Evolutionary conservation across 2,888 invertebrate genomes (phyloP).

Genomic region (Lithosia quadra): DNA sequence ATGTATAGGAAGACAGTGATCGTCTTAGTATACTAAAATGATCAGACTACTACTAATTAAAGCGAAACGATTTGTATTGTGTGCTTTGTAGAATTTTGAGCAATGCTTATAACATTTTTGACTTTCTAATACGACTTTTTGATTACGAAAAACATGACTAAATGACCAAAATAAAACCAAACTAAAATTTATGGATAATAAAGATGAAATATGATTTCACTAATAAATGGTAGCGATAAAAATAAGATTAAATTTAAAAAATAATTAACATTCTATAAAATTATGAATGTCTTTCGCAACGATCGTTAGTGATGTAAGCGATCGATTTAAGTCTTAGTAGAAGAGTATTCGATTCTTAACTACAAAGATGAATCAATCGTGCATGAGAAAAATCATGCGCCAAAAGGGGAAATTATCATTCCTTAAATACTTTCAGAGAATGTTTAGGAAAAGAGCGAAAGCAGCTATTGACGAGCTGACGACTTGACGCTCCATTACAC

Average conservation of each 20-base stretch:
- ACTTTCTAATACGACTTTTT: neutral
- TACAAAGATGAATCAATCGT: constrained; percentile 35
- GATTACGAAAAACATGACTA: too few species aligned
- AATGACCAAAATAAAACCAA: neutral
- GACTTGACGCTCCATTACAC: constrained; percentile 56
- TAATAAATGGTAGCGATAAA: constrained; percentile 8
- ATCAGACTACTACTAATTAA: neutral
- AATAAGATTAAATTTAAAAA: neutral
- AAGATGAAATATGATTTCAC: neutral
- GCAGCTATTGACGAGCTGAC: constrained; percentile 54
- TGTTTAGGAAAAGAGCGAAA: constrained; percentile 77
- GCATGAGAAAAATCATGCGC: constrained; percentile 46
- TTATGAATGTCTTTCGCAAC: constrained; percentile 6
- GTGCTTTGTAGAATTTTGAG: neutral
- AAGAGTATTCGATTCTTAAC: constrained; percentile 13
- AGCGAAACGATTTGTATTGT: neutral
- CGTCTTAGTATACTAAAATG: neutral
- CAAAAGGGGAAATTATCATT: constrained; percentile 56
- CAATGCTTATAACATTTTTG: neutral
- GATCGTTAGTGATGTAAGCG: neutral
- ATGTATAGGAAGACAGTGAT: neutral
- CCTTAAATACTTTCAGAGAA: constrained; percentile 56
- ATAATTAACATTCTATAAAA: constrained; percentile 7
- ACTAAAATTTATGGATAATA: neutral
- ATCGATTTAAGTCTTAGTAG: neutral